phyloP scores from a whole-genome alignment of 2,113 vertebrate genomes.

The Craseonycteris thonglongyai region DNA sequence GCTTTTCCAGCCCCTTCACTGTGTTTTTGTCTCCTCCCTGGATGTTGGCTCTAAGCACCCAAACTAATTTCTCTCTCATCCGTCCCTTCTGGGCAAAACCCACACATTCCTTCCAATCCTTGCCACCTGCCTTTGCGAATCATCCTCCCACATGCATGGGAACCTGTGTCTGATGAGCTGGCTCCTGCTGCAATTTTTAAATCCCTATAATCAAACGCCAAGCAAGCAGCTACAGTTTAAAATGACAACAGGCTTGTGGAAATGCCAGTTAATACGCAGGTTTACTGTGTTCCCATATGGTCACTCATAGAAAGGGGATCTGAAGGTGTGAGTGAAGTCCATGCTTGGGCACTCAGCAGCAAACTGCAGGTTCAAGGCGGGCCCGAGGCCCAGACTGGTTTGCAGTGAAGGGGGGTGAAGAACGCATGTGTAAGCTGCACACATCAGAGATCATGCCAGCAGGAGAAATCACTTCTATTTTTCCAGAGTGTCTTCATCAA shows the following conservation, averaged over 20 bases:
- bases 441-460: not conserved
- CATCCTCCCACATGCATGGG: fast-evolving
- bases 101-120: not conserved
- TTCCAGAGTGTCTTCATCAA: not conserved
- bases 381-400: not conserved
- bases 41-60: not conserved
- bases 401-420: not conserved
- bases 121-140: not conserved
- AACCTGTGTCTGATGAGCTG: not conserved
- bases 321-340: not conserved
- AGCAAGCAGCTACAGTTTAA: not conserved
- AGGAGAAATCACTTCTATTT: not conserved
- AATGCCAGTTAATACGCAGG: not conserved
- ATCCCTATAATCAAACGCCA: not conserved
- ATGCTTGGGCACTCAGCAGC: not conserved
- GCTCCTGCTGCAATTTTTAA: not conserved
- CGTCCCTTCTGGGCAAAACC: not conserved
- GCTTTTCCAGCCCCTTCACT: not conserved
- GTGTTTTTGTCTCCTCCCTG: not conserved
- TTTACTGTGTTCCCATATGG: not conserved
- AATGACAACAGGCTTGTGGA: not conserved
- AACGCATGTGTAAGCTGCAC: not conserved
- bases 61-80: not conserved
- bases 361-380: not conserved
- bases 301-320: not conserved